Evolutionary conservation across 2,113 vertebrate genomes (phyloP).

Genomic region (Sander vitreus): DNA sequence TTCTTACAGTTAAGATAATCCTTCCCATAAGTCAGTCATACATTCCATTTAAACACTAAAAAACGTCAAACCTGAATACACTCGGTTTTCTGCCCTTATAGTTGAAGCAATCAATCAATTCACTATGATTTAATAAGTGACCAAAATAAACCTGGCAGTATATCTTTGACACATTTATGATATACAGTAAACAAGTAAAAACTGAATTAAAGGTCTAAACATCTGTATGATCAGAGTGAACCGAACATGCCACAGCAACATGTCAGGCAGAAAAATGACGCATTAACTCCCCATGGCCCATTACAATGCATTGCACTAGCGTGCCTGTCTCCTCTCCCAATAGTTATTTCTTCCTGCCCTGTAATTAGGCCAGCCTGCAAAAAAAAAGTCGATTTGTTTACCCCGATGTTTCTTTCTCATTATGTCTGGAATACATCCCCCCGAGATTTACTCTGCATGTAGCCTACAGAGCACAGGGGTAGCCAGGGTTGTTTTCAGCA

Average conservation of each 20-base stretch:
- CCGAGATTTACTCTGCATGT: conserved; percentile 70
- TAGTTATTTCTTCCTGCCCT: conserved; percentile 78
- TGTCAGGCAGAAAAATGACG: conserved; percentile 68
- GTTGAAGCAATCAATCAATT: not conserved
- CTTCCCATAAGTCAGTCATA: not conserved
- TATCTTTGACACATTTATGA: not conserved
- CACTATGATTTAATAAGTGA: not conserved
- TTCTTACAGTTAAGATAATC: not conserved
- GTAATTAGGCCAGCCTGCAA: conserved; percentile 77
- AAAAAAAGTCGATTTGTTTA: conserved; percentile 81
- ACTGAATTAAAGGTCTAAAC: conserved; percentile 12
- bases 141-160: not conserved
- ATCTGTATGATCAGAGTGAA: conserved; percentile 48
- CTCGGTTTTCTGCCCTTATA: not conserved
- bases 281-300: conserved; percentile 68
- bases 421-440: conserved; percentile 74
- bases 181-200: not conserved
- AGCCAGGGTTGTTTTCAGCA: conserved; percentile 54
- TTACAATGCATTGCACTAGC: conserved; percentile 73
- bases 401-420: conserved; percentile 77
- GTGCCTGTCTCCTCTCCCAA: conserved; percentile 67
- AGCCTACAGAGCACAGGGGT: conserved; percentile 53
- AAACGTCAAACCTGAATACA: not conserved
- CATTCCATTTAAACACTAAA: conserved; percentile 19
- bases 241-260: conserved; percentile 49